Percentiles rank a stretch among this genome's conserved stretches.
phyloP scores from a whole-genome alignment of 2,888 invertebrate species.

The Lycaena phlaeas region DNA sequence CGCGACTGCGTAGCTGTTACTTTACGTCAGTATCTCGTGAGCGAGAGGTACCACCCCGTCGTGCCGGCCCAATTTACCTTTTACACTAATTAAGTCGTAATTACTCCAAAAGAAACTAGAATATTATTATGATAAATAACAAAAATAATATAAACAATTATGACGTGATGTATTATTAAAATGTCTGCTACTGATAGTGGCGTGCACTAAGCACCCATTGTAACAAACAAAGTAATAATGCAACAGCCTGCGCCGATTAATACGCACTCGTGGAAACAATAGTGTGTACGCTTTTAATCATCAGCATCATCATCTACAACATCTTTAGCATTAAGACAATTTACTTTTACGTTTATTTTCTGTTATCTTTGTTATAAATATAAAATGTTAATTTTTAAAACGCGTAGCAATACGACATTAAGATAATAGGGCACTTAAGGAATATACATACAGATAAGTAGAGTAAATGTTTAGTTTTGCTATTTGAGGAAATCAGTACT shows the following conservation, averaged over 20 bases:
- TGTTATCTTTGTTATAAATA: not conserved
- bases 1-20: no score
- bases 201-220: conserved; percentile 26
- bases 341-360: not conserved
- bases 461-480: not conserved
- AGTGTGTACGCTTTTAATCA: conserved; percentile 1
- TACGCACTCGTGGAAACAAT: conserved; percentile 23
- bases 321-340: not conserved
- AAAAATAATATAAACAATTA: no score
- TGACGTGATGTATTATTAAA: conserved; percentile 37
- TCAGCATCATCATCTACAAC: conserved; percentile 22
- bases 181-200: conserved; percentile 25
- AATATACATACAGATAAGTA: not conserved
- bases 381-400: not conserved
- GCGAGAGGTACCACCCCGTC: no score
- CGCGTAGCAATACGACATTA: no score
- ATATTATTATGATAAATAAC: no score
- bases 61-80: no score
- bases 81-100: no score
- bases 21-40: no score
- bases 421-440: not conserved
- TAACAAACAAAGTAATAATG: conserved; percentile 26
- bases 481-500: not conserved
- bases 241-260: conserved; percentile 28
- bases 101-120: no score